Evolutionary conservation across 2,113 vertebrate genomes (phyloP), one percentile per base, ranked within the genome.

Genomic region (Ciconia maguari): DNA sequence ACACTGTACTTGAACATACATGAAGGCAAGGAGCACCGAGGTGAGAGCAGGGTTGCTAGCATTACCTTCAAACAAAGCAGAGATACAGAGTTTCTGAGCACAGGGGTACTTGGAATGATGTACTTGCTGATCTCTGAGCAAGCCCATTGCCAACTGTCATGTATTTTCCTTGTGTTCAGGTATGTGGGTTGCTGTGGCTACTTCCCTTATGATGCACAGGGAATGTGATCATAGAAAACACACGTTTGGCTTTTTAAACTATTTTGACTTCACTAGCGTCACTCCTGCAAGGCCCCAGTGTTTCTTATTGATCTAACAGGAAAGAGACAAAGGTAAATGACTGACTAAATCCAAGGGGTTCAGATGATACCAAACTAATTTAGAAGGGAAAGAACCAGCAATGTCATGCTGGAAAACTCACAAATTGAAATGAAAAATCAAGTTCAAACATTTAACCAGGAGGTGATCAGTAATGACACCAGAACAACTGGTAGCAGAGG

Each of bases 1-100:
- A 85, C 36, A 44, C 41, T 1, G 1, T 15, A 14, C 22, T 21
- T 42, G 24, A 54, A 70, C 0, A 2, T 7, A 42, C 5, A 27
- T 2, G 3, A 76, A 85, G 55, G 22, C 20, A 68, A 90, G 42
- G 57, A 90, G 36, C 49, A 72, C 19, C 24, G 38, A 66, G 30
- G 30, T 0, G 1, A 70, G n/a, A 65, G 34, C 7, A 10, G 36
- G 7, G 25, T 54, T 85, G 57, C 16, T 42, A 61, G 46, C 7
- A 7, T 8, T n/a, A 46, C 48, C 29, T 65, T 82, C 70, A 79
- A 68, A 66, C 6, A 65, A 38, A 91, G 75, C 21, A 71, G 46
- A 42, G 15, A 36, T 9, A 42, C 2, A 49, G 16, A 62, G 21
- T 30, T 91, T 87, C 65, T 25, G 46, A 65, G 36, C 21, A 16